phyloP scores from a whole-genome alignment of 2,113 vertebrate species.

The Struthidea cinerea region DNA sequence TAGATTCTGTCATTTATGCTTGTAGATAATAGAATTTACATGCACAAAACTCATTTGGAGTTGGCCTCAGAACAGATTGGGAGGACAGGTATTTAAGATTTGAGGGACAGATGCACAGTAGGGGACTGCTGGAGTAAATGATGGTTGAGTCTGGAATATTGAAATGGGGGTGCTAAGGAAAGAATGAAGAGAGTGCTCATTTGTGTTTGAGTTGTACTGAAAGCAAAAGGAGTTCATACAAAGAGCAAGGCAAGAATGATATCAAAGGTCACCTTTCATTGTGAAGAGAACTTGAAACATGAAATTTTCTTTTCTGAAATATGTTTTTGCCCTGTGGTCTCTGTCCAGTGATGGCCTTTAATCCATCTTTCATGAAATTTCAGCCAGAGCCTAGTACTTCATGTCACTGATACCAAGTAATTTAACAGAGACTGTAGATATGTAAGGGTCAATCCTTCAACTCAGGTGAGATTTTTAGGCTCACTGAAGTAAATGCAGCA shows the following conservation, averaged over 20 bases:
- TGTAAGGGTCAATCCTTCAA: background rate
- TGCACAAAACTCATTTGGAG: constrained; percentile 42
- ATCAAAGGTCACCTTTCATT: constrained; percentile 52
- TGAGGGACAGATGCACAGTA: constrained; percentile 48
- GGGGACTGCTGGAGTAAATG: constrained; percentile 17
- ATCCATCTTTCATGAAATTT: constrained; percentile 8
- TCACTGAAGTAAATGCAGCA: background rate
- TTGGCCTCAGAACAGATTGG: constrained; percentile 34
- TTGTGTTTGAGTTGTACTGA: background rate
- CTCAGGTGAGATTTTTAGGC: background rate
- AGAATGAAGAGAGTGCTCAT: background rate
- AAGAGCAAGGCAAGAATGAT: constrained; percentile 1
- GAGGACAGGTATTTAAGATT: constrained; percentile 52
- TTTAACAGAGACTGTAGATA: background rate
- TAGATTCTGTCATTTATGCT: constrained; percentile 51
- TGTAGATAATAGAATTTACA: constrained; percentile 60
- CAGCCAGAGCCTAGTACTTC: background rate
- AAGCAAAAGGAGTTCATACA: background rate
- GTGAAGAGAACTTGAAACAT: constrained; percentile 11
- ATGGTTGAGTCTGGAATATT: constrained; percentile 12
- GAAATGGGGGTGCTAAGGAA: constrained; percentile 18
- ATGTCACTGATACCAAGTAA: background rate
- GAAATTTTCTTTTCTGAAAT: constrained; percentile 6
- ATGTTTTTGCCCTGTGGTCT: background rate
- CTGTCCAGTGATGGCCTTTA: constrained; percentile 25